Evolutionary conservation across 2,797 vertebrate species (phyloP).

Genomic region (Morelia viridis): DNA sequence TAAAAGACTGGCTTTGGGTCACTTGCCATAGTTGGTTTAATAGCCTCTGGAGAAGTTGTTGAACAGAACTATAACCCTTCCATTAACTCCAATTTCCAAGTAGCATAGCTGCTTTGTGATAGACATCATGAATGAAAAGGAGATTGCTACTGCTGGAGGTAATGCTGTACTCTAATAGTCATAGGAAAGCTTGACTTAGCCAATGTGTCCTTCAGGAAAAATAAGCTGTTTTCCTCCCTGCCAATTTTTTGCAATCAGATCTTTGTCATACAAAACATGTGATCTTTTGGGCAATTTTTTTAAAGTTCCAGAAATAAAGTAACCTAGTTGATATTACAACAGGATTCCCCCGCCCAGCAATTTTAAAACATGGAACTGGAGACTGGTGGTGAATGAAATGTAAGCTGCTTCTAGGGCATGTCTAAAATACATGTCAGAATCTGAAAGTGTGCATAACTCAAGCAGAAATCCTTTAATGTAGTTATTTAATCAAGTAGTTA

Average conservation of each 20-base stretch:
- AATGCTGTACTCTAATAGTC: neutral
- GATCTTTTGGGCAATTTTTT: constrained; percentile 32
- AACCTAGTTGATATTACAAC: constrained; percentile 43
- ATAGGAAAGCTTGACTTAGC: neutral
- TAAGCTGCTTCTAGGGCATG: constrained; percentile 52
- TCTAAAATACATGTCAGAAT: constrained; percentile 56
- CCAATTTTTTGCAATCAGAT: neutral
- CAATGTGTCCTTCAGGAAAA: neutral
- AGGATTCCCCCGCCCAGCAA: constrained; percentile 19
- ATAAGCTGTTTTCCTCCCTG: neutral
- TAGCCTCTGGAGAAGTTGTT: constrained; percentile 12
- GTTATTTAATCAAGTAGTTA: constrained; percentile 51
- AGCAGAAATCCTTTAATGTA: constrained; percentile 52
- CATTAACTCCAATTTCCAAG: constrained; percentile 13
- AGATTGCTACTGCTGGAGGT: neutral
- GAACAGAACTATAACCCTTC: constrained; percentile 34
- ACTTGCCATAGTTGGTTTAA: constrained; percentile 13
- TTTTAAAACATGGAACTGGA: constrained; percentile 28
- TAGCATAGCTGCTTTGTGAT: neutral
- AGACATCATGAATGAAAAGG: constrained; percentile 10
- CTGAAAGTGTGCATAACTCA: constrained; percentile 47
- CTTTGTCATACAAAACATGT: constrained; percentile 33
- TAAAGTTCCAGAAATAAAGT: constrained; percentile 13
- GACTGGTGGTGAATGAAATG: constrained; percentile 45
- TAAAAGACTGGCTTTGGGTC: constrained; percentile 1